phyloP scores from a whole-genome alignment of 2,797 vertebrate species.

The Lutjanus campechanus region DNA sequence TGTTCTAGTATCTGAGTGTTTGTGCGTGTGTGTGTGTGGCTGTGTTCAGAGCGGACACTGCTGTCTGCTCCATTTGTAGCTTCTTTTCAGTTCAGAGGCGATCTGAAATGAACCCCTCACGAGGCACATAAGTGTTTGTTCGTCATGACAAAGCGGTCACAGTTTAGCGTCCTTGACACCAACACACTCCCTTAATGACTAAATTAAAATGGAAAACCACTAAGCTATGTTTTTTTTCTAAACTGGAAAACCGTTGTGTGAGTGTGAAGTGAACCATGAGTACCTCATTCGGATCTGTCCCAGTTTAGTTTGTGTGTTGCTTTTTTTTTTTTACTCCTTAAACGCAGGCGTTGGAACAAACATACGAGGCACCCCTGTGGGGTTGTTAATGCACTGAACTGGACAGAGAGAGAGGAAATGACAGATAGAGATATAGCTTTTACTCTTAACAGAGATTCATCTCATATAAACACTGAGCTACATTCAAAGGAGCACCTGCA shows the following conservation, averaged over 20 bases:
- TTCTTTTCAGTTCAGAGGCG: constrained; percentile 45
- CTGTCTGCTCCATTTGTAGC: constrained; percentile 35
- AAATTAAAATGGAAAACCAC: constrained; percentile 82
- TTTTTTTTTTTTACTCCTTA: constrained; percentile 64
- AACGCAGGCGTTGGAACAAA: constrained; percentile 88
- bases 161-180: constrained; percentile 53
- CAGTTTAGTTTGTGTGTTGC: constrained; percentile 79
- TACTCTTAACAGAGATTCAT: constrained; percentile 64
- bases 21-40: constrained; percentile 24
- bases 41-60: constrained; percentile 38
- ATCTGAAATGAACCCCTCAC: constrained; percentile 48
- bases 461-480: constrained; percentile 68
- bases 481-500: constrained; percentile 53
- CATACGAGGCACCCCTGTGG: constrained; percentile 80
- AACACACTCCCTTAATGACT: constrained; percentile 62
- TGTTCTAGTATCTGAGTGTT: constrained; percentile 37
- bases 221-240: constrained; percentile 74
- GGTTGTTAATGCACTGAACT: constrained; percentile 85
- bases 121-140: constrained; percentile 68
- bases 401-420: constrained; percentile 66
- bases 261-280: constrained; percentile 84
- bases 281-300: constrained; percentile 85
- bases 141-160: constrained; percentile 53
- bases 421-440: constrained; percentile 54
- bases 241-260: constrained; percentile 77